phyloP scores from a whole-genome alignment of 2,888 invertebrate species.

The Synanthedon andrenaeformis region DNA sequence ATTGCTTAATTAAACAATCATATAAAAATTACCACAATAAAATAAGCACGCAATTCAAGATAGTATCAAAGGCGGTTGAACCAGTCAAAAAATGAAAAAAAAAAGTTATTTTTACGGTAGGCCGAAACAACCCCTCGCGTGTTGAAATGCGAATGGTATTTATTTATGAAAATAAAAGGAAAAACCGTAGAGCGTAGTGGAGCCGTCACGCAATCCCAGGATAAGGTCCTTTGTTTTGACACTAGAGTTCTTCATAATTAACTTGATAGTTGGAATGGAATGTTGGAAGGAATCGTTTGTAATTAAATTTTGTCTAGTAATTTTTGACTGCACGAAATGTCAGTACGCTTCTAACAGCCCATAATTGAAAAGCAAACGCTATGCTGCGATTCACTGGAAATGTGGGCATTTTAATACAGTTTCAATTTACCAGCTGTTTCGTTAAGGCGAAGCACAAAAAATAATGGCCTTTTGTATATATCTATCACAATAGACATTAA shows the following conservation, averaged over 20 bases:
- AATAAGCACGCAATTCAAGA: not conserved
- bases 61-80: not conserved
- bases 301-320: not conserved
- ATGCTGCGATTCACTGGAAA: too few species aligned
- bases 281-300: not conserved
- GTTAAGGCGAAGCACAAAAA: too few species aligned
- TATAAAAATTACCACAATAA: not conserved
- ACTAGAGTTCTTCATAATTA: conserved; percentile 1
- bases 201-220: conserved; percentile 21
- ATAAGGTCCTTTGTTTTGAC: conserved; percentile 6
- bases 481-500: too few species aligned
- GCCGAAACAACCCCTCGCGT: conserved; percentile 25
- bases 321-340: not conserved
- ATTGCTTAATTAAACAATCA: not conserved
- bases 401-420: too few species aligned
- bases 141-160: conserved; percentile 24
- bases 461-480: too few species aligned
- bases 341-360: not conserved
- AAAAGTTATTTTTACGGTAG: conserved; percentile 10
- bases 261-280: not conserved
- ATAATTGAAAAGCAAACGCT: not conserved
- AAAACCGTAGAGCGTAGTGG: conserved; percentile 11
- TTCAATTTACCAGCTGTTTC: too few species aligned
- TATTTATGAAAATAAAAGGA: conserved; percentile 7
- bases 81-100: conserved; percentile 10